Conservation (phyloP, 2,113 vertebrate species). For the Gnathonemus echidnorhynchus region DNA sequence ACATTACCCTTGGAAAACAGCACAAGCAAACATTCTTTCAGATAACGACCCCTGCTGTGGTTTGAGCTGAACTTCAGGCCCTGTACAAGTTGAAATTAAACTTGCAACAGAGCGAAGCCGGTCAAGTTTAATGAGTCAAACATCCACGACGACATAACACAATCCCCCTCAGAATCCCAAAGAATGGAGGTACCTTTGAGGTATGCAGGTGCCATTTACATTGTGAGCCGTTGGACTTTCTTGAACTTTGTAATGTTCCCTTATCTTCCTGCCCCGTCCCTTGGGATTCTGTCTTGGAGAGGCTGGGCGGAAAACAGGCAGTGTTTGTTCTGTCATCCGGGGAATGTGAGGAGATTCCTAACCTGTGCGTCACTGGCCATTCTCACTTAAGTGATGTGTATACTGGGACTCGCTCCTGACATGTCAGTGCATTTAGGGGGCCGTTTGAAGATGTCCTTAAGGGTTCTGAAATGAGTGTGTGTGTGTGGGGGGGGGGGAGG, state of each 20-base stretch:
- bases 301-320: background rate
- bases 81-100: background rate
- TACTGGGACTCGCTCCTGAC: constrained; percentile 10
- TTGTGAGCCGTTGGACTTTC: background rate
- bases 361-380: constrained; percentile 34
- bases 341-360: constrained; percentile 36
- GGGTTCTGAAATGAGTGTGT: background rate
- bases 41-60: background rate
- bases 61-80: background rate
- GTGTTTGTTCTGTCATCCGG: background rate
- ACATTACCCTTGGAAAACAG: background rate
- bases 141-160: background rate
- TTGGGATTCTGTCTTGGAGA: background rate
- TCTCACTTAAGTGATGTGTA: constrained; percentile 32
- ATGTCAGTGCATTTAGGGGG: background rate
- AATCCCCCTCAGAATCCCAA: background rate
- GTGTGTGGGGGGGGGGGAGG: constrained; percentile 7
- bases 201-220: background rate
- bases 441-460: constrained; percentile 17
- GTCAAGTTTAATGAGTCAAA: background rate
- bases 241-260: background rate
- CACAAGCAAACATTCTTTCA: background rate
- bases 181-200: background rate
- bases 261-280: background rate
- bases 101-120: background rate